A percentile compares a stretch with the other conserved stretches of the same genome.
phyloP scores from a whole-genome alignment of 2,797 vertebrate species.

The Artibeus lituratus region DNA sequence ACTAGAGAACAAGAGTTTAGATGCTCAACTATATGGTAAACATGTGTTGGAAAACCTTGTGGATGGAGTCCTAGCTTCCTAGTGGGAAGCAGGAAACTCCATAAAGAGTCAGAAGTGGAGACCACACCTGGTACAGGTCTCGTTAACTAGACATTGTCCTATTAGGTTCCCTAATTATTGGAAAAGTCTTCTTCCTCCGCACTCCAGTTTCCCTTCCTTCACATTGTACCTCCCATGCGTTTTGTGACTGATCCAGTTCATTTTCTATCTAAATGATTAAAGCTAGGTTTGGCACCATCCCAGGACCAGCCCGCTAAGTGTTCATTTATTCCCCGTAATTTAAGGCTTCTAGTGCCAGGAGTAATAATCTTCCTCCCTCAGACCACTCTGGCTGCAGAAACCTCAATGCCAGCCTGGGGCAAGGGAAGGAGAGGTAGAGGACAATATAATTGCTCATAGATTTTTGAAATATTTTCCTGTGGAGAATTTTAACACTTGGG shows the following conservation, averaged over 20 bases:
- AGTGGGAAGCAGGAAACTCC: neutral
- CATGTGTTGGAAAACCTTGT: neutral
- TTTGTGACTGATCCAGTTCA: constrained; percentile 18
- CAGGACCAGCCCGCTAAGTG: neutral
- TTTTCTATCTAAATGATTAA: constrained; percentile 57
- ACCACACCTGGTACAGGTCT: neutral
- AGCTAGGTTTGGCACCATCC: constrained; percentile 28
- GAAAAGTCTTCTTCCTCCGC: neutral
- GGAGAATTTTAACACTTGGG: neutral
- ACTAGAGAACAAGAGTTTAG: neutral
- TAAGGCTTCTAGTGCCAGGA: constrained; percentile 48
- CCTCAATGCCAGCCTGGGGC: neutral
- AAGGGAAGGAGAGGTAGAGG: neutral
- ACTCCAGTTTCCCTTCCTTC: neutral
- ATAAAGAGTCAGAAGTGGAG: neutral
- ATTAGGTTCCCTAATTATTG: neutral
- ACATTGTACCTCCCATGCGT: neutral
- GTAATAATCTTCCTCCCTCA: constrained; percentile 13
- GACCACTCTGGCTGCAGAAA: constrained; percentile 6
- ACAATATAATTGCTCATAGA: neutral
- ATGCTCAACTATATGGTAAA: neutral
- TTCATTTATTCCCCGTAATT: constrained; percentile 48
- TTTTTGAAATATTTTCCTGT: neutral
- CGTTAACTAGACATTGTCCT: neutral
- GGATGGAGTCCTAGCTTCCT: neutral